phyloP scores from a whole-genome alignment of 64 coral and sea anemone genomes.

The Stichodactyla helianthus region DNA sequence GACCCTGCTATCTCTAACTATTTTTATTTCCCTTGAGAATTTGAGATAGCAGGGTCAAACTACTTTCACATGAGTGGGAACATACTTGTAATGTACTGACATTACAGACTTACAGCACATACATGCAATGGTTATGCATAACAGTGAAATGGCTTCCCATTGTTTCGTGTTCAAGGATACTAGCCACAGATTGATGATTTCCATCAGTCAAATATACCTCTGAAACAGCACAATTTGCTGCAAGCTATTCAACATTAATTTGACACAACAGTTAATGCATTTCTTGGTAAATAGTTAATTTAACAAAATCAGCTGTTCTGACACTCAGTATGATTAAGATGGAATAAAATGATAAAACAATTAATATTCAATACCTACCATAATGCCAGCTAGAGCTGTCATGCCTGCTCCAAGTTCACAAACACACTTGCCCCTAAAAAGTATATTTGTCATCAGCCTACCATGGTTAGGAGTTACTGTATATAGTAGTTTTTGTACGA shows the following conservation, averaged over 20 bases:
- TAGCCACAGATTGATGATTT: slow-evolving; percentile 60
- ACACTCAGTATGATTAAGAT: neutral
- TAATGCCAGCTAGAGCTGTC: slow-evolving; percentile 80
- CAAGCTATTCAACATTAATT: slow-evolving; percentile 38
- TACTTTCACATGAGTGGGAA: no score
- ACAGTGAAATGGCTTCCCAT: no score
- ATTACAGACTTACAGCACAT: no score
- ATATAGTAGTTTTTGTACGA: no score
- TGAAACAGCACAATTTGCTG: slow-evolving; percentile 42
- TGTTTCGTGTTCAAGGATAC: slow-evolving; percentile 44
- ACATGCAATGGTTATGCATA: no score
- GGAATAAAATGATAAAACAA: neutral
- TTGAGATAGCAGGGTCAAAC: no score
- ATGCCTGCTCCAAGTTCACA: slow-evolving; percentile 98
- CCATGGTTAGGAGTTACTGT: no score
- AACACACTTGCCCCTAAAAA: slow-evolving; percentile 59
- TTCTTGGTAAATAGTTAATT: no score
- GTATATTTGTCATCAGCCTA: no score
- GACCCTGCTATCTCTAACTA: no score
- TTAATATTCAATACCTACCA: slow-evolving; percentile 18
- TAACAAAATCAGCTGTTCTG: neutral
- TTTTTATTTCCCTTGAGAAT: no score
- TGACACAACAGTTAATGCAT: neutral
- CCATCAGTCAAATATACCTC: slow-evolving; percentile 77
- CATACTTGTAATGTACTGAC: no score